Evolutionary conservation across 30 jellyfish, hydroid and myxozoan genomes (phyloP), one percentile per base, ranked within the genome.

Genomic region (Aurelia aurita): DNA sequence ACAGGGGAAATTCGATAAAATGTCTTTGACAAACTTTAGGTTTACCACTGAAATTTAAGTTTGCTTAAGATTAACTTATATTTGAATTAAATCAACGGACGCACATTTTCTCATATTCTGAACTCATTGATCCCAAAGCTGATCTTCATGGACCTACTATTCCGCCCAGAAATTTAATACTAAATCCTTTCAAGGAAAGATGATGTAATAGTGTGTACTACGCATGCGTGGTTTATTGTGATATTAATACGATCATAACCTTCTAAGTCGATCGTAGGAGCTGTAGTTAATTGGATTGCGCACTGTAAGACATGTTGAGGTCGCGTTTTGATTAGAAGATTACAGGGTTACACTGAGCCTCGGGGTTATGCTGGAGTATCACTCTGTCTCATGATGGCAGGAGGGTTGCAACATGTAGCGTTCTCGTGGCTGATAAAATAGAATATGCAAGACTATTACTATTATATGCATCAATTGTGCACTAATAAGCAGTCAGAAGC

Each of bases 81-180:
- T 74, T 59, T 54, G 60, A 74, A 74, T 31, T 25, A 55, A 23
- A 57, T 53, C 64, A 53, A 6, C 12, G 67, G 46, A 15, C 65
- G 39, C 55, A 39, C 7, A 39, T 39, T 39, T 39, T 39, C 51
- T 39, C 51, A 19, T 32, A 63, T 19, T 25, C n/a, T 5, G 31
- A 34, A 69, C 45, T 35, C 61, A 32, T 54, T 60, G 55, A 77
- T 58, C 79, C 68, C 23, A 28, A 26, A 28, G 26, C 32, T 67
- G 74, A 57, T 58, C 79, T 45, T 54, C 64, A 58, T 69, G 55
- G 46, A 84, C 86, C 59, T 72, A 46, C 3, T 5, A 20, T 55
- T 74, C 86, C 91, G 85, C 85, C 91, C 82, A 47, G 78, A 82
- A 68, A 66, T 82, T 67, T 58, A 35, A 82, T 82, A 58, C 90